Base-by-base conservation (phyloP, 2,797 vertebrate species). In the Lagocephalus sceleratus region DNA sequence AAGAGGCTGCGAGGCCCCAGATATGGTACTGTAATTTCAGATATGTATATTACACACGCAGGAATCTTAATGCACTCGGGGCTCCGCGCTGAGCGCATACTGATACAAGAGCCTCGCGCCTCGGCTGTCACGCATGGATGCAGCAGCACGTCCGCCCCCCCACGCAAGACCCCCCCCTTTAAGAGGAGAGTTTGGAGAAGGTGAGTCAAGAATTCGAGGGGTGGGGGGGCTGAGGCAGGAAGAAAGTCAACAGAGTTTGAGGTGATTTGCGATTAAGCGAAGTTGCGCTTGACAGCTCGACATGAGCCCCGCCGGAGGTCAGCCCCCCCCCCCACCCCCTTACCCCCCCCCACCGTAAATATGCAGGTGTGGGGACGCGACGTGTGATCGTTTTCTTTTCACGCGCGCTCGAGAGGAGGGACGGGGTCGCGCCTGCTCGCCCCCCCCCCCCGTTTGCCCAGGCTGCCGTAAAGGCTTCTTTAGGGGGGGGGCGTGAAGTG, bases 381-480 rank as follows among this genome's bases (percentile, higher is more conserved):
- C 51, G 71, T 57, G 66, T 64, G 64, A 7, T n/a, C 57, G 47
- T 86, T 84, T 78, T 79, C 55, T 79, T 85, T 85, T 85, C 72
- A 66, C 77, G 65, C 73, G 62, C 74, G 66, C 68, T 78, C 68
- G 68, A 83, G 61, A 47, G 69, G 68, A 71, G 75, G 74, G 62
- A 73, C 68, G 61, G 63, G 63, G 60, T 85, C 73, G 20, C 68
- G 66, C 69, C 66, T 67, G 71, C 62, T 76, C 58, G 22, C 62
- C 67, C 52, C 62, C 73, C 73, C 65, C 73, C 16, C 66, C 63
- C 81, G 69, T 85, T 84, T 86, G 71, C 74, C 45, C 58, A 73
- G 41, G 67, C 63, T 5, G 63, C 63, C n/a, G 71, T 88, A 82
- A 87, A 89, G 86, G 72, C 5, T 64, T 84, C 63, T 83, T 82